Evolutionary conservation across 1,140 invertebrate genomes (phyloP), one percentile per base, ranked within the genome.

Genomic region (Phortica variegata): DNA sequence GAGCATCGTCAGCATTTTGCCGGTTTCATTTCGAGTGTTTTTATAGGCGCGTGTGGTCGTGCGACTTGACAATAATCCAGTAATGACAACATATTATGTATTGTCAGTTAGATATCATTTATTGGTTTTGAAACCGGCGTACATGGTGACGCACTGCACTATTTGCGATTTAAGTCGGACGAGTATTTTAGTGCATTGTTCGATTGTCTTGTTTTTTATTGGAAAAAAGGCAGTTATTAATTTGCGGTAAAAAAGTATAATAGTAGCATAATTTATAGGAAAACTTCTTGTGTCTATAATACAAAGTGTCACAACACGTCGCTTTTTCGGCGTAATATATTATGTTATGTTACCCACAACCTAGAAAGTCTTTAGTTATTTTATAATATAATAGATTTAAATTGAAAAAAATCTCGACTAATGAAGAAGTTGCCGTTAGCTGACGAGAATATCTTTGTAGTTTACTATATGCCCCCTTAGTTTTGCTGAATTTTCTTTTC

Each of bases 381-480:
- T 10, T 59, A 38, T 18, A 38, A 8, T 54, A 54, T 58, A n/a
- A 17, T 43, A 1, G 10, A 5, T 29, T 18, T 23, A 29, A 33
- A 20, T 13, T 34, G 41, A 58, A 61, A 54, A 66, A 53, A 53
- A 49, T 44, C 47, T 58, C 70, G 73, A 77, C 76, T 75, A 75
- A 73, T 75, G 77, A 76, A 78, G 76, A 76, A 78, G 77, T 75
- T 76, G 76, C 75, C 65, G 61, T 65, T 66, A 60, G 65, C 58
- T 49, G 55, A 73, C 61, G 70, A 73, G 70, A 73, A 70, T 73
- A 61, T 40, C n/a, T 65, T 69, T 65, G 65, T 69, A 69, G 65
- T 50, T 17, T 9, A n/a, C n/a, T n/a, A 18, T 34, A 34, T 32
- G 42, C 26, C 19, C 41, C 54, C 39, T 42, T 51, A 6, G 16